Evolutionary conservation across 2,888 invertebrate genomes (phyloP).

Genomic region (Meiosimyza platycephala): DNA sequence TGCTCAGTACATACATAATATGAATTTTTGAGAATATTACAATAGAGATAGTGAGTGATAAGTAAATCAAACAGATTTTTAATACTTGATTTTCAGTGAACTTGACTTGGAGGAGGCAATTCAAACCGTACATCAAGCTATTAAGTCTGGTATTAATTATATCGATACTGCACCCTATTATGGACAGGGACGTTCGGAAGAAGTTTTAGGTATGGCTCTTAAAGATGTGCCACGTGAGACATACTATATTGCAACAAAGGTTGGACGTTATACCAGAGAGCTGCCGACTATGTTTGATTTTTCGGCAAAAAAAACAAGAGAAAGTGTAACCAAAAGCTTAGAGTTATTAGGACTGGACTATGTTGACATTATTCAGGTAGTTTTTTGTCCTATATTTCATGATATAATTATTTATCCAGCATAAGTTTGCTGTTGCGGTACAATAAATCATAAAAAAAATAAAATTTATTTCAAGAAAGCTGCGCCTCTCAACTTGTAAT

Average conservation of each 20-base stretch:
- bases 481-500: no score
- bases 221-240: slow-evolving; percentile 81
- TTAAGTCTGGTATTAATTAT: slow-evolving; percentile 87
- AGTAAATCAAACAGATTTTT: slow-evolving; percentile 1
- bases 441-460: no score
- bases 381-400: not conserved
- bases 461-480: no score
- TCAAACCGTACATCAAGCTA: slow-evolving; percentile 75
- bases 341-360: slow-evolving; percentile 80
- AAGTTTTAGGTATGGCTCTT: slow-evolving; percentile 84
- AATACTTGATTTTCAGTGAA: slow-evolving; percentile 67
- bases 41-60: not conserved
- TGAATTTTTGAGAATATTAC: no score
- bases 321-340: slow-evolving; percentile 82
- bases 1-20: no score
- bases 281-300: slow-evolving; percentile 87
- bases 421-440: no score
- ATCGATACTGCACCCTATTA: slow-evolving; percentile 95
- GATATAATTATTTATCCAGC: no score
- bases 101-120: slow-evolving; percentile 76
- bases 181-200: slow-evolving; percentile 88
- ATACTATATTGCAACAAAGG: slow-evolving; percentile 93
- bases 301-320: slow-evolving; percentile 77
- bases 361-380: slow-evolving; percentile 89
- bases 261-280: slow-evolving; percentile 83